phyloP scores from a whole-genome alignment of 2,888 invertebrate species.

The Eubasilissa splendida region DNA sequence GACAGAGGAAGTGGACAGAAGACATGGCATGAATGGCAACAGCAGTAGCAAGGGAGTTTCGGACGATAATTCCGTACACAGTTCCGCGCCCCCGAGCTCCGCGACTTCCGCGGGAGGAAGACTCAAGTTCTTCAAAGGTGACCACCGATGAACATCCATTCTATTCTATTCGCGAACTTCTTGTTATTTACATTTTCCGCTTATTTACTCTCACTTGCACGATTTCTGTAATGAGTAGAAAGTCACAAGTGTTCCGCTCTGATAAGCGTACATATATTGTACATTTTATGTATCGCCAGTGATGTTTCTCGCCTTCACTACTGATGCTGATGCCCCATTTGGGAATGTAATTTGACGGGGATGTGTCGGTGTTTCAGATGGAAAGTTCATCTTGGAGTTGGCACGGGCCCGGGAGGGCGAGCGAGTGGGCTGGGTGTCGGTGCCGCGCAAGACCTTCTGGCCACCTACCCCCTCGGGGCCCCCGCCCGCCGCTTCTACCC shows the following conservation, averaged over 20 bases:
- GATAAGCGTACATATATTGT: constrained; percentile 44
- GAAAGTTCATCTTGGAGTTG: constrained; percentile 91
- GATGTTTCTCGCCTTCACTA: neutral
- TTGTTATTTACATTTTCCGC: constrained; percentile 45
- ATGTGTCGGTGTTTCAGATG: constrained; percentile 76
- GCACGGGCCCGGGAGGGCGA: constrained; percentile 84
- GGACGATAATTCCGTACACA: constrained; percentile 62
- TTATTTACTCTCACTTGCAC: constrained; percentile 27
- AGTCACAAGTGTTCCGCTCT: constrained; percentile 52
- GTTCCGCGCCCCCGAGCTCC: constrained; percentile 66
- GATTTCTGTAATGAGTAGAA: constrained; percentile 54
- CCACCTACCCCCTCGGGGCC: constrained; percentile 84
- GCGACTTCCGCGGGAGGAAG: constrained; percentile 75
- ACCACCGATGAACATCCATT: constrained; percentile 44
- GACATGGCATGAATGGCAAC: constrained; percentile 82
- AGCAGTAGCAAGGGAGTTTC: constrained; percentile 73
- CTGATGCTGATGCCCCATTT: neutral
- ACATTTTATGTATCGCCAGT: neutral
- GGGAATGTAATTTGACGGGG: constrained; percentile 1
- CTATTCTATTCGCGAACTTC: constrained; percentile 2
- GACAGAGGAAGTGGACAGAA: constrained; percentile 75
- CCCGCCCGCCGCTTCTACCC: constrained; percentile 68
- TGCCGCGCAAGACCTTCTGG: constrained; percentile 91
- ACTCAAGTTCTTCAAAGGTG: constrained; percentile 86
- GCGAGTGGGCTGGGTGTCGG: constrained; percentile 90